Conservation (phyloP, 2,113 vertebrate genomes). For the Dipodomys stephensi region DNA sequence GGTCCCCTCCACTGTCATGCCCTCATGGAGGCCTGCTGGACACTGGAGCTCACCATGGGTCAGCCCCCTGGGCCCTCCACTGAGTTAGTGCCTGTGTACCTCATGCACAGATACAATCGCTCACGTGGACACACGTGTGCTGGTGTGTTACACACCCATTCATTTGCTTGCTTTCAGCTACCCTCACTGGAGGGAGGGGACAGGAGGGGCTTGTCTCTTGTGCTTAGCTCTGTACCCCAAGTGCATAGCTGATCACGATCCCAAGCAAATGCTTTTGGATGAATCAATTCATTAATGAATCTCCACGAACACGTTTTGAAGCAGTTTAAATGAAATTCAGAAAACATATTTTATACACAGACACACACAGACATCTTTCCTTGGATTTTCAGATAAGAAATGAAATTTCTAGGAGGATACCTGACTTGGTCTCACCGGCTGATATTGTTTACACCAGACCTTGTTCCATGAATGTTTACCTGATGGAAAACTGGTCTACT, state of each 20-base stretch:
- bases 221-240: background rate
- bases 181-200: background rate
- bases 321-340: background rate
- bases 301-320: background rate
- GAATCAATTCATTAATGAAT: background rate
- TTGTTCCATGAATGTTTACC: background rate
- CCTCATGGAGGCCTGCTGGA: background rate
- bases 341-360: background rate
- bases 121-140: fast-evolving
- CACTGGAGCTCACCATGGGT: too few relatives aligned
- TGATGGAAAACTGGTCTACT: background rate
- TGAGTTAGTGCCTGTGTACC: background rate
- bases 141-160: background rate
- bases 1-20: background rate
- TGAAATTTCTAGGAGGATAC: background rate
- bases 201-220: fast-evolving
- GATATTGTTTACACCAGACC: background rate
- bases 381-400: background rate
- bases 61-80: background rate
- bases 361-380: background rate
- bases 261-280: background rate
- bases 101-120: too few relatives aligned
- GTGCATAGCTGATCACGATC: fast-evolving
- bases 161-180: background rate
- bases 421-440: background rate